A percentile compares a stretch with the other conserved stretches of the same genome.
phyloP scores from a whole-genome alignment of 2,797 vertebrate genomes.

The Coccyzus lansbergi region DNA sequence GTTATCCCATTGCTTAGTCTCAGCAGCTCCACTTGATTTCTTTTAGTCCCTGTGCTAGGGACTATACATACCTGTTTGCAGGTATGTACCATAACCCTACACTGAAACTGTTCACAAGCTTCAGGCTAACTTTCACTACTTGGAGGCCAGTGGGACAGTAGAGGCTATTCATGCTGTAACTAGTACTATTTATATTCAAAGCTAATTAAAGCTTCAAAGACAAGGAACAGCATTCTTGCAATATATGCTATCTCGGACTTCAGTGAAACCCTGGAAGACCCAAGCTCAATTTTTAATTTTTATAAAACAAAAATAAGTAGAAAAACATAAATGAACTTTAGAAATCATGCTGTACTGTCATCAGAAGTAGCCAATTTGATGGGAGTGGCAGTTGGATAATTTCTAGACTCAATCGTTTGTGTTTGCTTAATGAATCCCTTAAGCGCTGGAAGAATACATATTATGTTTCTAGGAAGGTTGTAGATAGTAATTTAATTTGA shows the following conservation, averaged over 20 bases:
- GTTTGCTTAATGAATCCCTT: background rate
- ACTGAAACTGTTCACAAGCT: background rate
- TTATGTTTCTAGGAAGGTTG: background rate
- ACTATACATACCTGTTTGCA: background rate
- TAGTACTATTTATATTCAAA: background rate
- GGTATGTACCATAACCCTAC: background rate
- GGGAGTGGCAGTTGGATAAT: background rate
- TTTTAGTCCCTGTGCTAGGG: background rate
- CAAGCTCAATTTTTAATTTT: background rate
- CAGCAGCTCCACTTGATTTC: background rate
- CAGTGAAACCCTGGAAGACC: background rate
- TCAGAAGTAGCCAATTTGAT: background rate
- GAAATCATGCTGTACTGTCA: background rate
- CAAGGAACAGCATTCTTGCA: background rate
- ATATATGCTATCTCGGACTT: background rate
- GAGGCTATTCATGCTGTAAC: background rate
- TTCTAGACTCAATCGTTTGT: background rate
- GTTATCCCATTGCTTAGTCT: background rate
- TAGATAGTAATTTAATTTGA: background rate
- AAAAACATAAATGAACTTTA: background rate
- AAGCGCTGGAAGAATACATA: background rate
- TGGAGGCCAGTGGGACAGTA: background rate
- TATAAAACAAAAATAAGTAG: background rate
- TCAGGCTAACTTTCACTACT: background rate
- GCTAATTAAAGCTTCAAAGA: background rate